A percentile compares a stretch with the other conserved stretches of the same genome.
Evolutionary conservation across 64 coral and sea anemone species (phyloP).

Genomic region (Platygyra sinensis): DNA sequence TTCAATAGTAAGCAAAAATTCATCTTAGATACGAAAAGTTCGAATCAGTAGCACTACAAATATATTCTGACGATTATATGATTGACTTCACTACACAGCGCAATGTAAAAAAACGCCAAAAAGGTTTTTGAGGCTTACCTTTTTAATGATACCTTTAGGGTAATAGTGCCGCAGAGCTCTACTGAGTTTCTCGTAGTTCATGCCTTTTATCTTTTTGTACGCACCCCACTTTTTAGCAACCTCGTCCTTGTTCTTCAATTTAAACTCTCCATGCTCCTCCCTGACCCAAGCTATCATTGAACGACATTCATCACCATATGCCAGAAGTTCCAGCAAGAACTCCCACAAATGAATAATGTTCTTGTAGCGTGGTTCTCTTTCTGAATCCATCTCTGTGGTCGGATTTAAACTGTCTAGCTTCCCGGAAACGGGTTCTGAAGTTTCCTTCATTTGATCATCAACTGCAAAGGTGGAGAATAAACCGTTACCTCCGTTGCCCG

Average conservation of each 20-base stretch:
- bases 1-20: no score
- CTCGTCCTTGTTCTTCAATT: conserved; percentile 55
- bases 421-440: no score
- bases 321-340: conserved; percentile 61
- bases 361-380: conserved; percentile 6
- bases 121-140: conserved; percentile 9
- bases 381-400: background rate
- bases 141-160: conserved; percentile 61
- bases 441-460: no score
- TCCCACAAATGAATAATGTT: conserved; percentile 82
- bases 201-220: conserved; percentile 41
- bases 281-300: conserved; percentile 60
- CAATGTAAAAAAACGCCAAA: background rate
- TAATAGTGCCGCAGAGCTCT: conserved; percentile 69
- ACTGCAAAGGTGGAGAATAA: no score
- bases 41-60: no score
- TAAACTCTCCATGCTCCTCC: conserved; percentile 49
- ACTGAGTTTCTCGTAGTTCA: conserved; percentile 77
- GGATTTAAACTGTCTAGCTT: no score
- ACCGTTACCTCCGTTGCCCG: no score
- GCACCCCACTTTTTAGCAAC: conserved; percentile 58
- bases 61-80: no score
- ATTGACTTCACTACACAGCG: background rate
- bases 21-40: no score
- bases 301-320: conserved; percentile 1